Evolutionary conservation across 2,888 invertebrate genomes (phyloP).

Genomic region (Pelosia muscerda): DNA sequence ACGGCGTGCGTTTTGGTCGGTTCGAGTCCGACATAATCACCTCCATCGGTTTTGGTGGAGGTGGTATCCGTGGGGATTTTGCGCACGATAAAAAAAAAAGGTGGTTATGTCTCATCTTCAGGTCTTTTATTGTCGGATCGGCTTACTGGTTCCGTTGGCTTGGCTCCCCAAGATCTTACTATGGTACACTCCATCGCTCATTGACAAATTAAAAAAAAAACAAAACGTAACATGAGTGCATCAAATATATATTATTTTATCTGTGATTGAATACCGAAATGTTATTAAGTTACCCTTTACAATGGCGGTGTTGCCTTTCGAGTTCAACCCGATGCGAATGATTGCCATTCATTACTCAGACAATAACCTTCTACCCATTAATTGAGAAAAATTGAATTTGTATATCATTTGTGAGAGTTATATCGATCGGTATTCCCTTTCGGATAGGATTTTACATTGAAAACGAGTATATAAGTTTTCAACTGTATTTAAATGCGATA

Average conservation of each 20-base stretch:
- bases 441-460: background rate
- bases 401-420: background rate
- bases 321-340: background rate
- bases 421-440: background rate
- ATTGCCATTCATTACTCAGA: background rate
- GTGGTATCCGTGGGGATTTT: no score
- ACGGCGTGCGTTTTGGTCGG: no score
- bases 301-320: constrained; percentile 3
- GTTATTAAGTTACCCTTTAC: background rate
- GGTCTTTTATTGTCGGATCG: no score
- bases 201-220: background rate
- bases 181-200: no score
- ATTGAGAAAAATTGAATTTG: background rate
- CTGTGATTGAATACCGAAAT: background rate
- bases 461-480: background rate
- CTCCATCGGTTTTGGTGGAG: no score
- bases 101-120: no score
- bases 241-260: background rate
- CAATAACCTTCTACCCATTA: background rate
- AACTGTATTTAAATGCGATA: background rate
- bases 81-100: no score
- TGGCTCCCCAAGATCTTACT: no score
- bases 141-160: no score
- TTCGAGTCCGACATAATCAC: no score
- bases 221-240: background rate